Evolutionary conservation across 1,140 invertebrate species (phyloP).

Genomic region (Lamellibrachia luymesi): DNA sequence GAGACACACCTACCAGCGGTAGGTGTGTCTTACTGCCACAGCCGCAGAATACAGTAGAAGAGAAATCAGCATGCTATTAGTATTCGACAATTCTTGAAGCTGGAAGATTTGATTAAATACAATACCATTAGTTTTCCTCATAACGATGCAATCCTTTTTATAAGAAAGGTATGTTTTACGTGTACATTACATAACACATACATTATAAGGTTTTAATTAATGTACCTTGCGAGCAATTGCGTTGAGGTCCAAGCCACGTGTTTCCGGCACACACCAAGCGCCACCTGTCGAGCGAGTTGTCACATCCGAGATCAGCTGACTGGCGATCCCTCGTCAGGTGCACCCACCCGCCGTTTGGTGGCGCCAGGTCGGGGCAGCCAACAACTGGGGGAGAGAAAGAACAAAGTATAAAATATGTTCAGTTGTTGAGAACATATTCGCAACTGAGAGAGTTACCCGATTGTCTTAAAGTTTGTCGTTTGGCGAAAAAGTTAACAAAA

Average conservation of each 20-base stretch:
- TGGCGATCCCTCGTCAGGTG: background rate
- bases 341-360: background rate
- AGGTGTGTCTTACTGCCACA: too few relatives aligned
- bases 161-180: too few relatives aligned
- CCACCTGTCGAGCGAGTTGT: background rate
- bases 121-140: background rate
- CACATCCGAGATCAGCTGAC: background rate
- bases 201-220: background rate
- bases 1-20: too few relatives aligned
- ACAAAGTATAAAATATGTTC: background rate
- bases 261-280: slow-evolving; percentile 1
- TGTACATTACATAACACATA: too few relatives aligned
- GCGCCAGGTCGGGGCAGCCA: background rate
- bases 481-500: too few relatives aligned
- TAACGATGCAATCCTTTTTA: too few relatives aligned
- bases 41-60: too few relatives aligned
- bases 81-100: background rate
- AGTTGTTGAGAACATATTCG: background rate
- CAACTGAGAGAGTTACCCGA: background rate
- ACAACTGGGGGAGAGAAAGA: background rate
- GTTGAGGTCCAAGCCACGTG: background rate
- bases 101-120: background rate
- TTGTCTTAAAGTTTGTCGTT: background rate
- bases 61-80: too few relatives aligned
- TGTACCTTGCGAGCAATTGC: slow-evolving; percentile 8